Percentiles rank a stretch among this genome's conserved stretches.
phyloP scores from a whole-genome alignment of 2,797 vertebrate genomes.

The Helostoma temminkii region DNA sequence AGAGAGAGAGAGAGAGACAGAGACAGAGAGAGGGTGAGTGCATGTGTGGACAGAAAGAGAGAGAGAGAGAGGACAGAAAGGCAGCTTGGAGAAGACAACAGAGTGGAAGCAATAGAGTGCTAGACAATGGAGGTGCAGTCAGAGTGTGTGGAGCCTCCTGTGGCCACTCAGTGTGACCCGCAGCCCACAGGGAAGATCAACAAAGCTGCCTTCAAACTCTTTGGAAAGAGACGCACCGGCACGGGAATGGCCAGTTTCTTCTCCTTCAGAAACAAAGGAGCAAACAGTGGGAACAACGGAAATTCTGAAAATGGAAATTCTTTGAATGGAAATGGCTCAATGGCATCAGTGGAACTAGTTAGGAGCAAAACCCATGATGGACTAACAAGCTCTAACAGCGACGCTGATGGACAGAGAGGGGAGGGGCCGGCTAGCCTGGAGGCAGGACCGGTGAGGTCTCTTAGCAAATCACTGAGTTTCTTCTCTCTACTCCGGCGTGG shows the following conservation, averaged over 20 bases:
- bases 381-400: constrained; percentile 81
- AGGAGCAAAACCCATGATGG: constrained; percentile 97
- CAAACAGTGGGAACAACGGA: constrained; percentile 80
- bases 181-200: constrained; percentile 95
- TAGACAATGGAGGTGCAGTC: constrained; percentile 93
- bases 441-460: constrained; percentile 82
- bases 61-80: constrained; percentile 60
- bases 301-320: constrained; percentile 80
- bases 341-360: constrained; percentile 85
- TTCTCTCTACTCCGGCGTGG: constrained; percentile 93
- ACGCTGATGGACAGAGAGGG: constrained; percentile 77
- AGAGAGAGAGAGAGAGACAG: constrained; percentile 70
- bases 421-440: constrained; percentile 82
- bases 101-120: constrained; percentile 64
- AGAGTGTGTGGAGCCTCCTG: constrained; percentile 88
- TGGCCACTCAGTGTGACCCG: constrained; percentile 90
- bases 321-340: constrained; percentile 71
- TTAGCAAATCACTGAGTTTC: constrained; percentile 96
- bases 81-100: constrained; percentile 52
- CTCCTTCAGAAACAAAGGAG: constrained; percentile 93
- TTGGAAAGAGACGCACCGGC: constrained; percentile 92
- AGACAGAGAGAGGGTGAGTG: constrained; percentile 55
- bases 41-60: constrained; percentile 59
- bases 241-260: constrained; percentile 94
- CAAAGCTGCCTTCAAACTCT: constrained; percentile 98